Evolutionary conservation across 2,113 vertebrate species (phyloP).

Genomic region (Hydropotes inermis): DNA sequence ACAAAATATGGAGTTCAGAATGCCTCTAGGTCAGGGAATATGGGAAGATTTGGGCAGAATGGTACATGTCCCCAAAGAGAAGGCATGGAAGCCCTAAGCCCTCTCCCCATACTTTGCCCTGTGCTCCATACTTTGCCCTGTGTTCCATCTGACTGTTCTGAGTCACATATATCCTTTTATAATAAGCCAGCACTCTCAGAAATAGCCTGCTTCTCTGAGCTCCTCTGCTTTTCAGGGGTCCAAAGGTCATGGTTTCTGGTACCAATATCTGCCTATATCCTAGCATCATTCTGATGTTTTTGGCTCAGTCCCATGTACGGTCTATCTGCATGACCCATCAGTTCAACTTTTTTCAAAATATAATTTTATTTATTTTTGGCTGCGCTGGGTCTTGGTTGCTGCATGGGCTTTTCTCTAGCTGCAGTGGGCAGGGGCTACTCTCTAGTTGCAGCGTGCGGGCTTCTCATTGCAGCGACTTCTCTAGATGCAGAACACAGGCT

Average conservation of each 20-base stretch:
- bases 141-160: not conserved
- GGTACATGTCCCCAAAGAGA: not conserved
- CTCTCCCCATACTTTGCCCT: too few relatives aligned
- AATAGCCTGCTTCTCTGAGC: not conserved
- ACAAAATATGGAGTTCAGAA: not conserved
- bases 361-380: not conserved
- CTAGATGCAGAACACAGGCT: not conserved
- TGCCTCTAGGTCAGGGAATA: not conserved
- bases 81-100: not conserved
- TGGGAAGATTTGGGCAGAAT: not conserved
- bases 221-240: not conserved
- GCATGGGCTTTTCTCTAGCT: not conserved
- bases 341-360: not conserved
- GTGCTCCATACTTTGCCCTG: too few relatives aligned
- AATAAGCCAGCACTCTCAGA: not conserved
- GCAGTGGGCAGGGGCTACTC: not conserved
- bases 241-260: not conserved
- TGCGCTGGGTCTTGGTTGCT: not conserved
- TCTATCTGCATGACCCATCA: not conserved
- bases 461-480: not conserved
- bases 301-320: not conserved
- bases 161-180: not conserved
- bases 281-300: not conserved
- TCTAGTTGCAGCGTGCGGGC: not conserved
- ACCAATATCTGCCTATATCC: not conserved